Evolutionary conservation across 64 coral and sea anemone genomes (phyloP).

Genomic region (Cladopsammia gracilis): DNA sequence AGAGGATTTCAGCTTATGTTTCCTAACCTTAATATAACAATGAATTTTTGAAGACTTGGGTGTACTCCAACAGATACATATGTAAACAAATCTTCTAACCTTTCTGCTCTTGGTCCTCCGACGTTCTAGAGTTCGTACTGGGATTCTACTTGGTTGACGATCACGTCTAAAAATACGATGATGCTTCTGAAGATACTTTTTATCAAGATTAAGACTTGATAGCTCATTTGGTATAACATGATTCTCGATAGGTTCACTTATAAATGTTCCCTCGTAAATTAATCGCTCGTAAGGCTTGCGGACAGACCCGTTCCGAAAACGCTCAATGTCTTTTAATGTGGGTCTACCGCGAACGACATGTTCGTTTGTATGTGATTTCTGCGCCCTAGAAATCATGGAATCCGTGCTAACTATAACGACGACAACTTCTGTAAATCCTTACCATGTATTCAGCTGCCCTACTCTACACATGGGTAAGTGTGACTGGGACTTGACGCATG

Average conservation of each 20-base stretch:
- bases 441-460: too few relatives aligned
- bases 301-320: background rate
- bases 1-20: background rate
- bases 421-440: too few relatives aligned
- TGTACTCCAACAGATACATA: conserved; percentile 27
- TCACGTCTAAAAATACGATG: conserved; percentile 5
- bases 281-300: background rate
- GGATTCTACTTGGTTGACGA: conserved; percentile 15
- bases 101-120: conserved; percentile 7
- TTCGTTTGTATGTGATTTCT: too few relatives aligned
- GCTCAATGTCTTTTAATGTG: conserved; percentile 27
- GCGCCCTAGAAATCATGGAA: too few relatives aligned
- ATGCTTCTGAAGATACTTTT: background rate
- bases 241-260: conserved; percentile 42
- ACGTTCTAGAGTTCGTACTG: conserved; percentile 13
- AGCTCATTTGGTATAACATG: conserved; percentile 17
- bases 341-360: conserved; percentile 17
- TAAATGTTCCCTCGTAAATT: conserved; percentile 44
- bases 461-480: too few relatives aligned
- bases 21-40: conserved; percentile 21
- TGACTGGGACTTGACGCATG: too few relatives aligned
- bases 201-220: background rate
- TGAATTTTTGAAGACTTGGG: conserved; percentile 62
- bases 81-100: conserved; percentile 32
- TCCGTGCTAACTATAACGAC: too few relatives aligned